Evolutionary conservation across 2,113 vertebrate genomes (phyloP).

Genomic region (Poeciliopsis turrubarensis): DNA sequence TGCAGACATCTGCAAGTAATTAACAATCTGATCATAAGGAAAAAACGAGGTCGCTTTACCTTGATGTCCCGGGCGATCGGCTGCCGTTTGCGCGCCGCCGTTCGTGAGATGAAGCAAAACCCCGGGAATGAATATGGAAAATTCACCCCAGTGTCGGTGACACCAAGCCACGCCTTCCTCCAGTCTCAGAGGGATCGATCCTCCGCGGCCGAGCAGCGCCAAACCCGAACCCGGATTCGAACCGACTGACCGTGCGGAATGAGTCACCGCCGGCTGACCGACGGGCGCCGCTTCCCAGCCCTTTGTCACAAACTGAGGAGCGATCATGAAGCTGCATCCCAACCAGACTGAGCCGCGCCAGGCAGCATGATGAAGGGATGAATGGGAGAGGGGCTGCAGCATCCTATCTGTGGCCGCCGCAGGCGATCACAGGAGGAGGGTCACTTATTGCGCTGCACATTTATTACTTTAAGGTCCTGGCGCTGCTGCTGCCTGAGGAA

Average conservation of each 20-base stretch:
- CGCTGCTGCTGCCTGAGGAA: background rate
- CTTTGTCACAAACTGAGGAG: background rate
- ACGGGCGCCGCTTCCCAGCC: slow-evolving; percentile 6
- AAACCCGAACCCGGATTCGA: slow-evolving; percentile 29
- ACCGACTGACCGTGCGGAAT: slow-evolving; percentile 54
- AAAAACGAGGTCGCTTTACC: slow-evolving; percentile 52
- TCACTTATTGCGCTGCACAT: slow-evolving; percentile 41
- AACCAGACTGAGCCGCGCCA: slow-evolving; percentile 33
- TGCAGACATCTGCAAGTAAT: slow-evolving; percentile 57
- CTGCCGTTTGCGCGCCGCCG: slow-evolving; percentile 58
- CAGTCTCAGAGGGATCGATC: slow-evolving; percentile 61
- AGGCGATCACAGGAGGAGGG: slow-evolving; percentile 28
- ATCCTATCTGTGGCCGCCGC: slow-evolving; percentile 25
- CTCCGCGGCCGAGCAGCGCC: slow-evolving; percentile 29
- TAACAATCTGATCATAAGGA: background rate
- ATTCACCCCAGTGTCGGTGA: slow-evolving; percentile 63
- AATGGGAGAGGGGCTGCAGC: slow-evolving; percentile 24
- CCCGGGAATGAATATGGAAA: slow-evolving; percentile 65
- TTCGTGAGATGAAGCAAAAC: slow-evolving; percentile 36
- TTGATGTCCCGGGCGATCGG: slow-evolving; percentile 43
- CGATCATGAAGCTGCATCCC: slow-evolving; percentile 31
- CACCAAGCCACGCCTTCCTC: slow-evolving; percentile 78
- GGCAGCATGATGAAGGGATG: slow-evolving; percentile 55
- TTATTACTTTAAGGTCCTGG: slow-evolving; percentile 29
- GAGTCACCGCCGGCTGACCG: slow-evolving; percentile 53